phyloP scores from a whole-genome alignment of 2,113 vertebrate species.

The Corythoichthys haematopterus region DNA sequence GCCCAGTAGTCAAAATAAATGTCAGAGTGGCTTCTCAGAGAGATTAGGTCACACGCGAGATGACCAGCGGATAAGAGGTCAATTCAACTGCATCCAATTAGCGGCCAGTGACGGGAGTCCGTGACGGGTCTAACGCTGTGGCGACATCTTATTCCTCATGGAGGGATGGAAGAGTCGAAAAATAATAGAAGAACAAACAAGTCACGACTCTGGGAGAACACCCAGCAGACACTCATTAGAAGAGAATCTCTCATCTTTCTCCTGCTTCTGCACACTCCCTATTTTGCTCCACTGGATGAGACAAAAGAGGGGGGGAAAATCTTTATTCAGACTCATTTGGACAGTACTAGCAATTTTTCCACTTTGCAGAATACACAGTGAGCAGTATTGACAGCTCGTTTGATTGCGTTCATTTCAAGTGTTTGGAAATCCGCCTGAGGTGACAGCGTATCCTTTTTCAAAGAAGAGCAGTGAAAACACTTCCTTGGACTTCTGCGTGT shows the following conservation, averaged over 20 bases:
- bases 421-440: conserved; percentile 27
- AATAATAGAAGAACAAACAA: conserved; percentile 69
- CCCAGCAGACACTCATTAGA: conserved; percentile 69
- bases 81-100: conserved; percentile 67
- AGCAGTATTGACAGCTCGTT: conserved; percentile 46
- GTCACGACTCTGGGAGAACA: conserved; percentile 69
- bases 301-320: conserved; percentile 20
- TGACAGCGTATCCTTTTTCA: conserved; percentile 32
- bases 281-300: conserved; percentile 14
- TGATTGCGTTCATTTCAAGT: conserved; percentile 51
- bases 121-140: conserved; percentile 35
- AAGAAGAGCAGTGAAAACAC: conserved; percentile 16
- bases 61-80: conserved; percentile 46
- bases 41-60: conserved; percentile 52
- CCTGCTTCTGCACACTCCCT: conserved; percentile 5
- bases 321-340: conserved; percentile 22
- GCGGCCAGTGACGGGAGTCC: conserved; percentile 38
- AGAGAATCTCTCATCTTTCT: conserved; percentile 35
- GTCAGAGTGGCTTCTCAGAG: conserved; percentile 30
- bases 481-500: conserved; percentile 9
- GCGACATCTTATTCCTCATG: conserved; percentile 32
- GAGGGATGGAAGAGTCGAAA: conserved; percentile 28
- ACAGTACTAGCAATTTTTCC: conserved; percentile 35
- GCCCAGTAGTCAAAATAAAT: conserved; percentile 43
- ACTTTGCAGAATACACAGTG: conserved; percentile 35